These are phyloP conservation scores for Labia minor DNA, from an alignment of 2,888 invertebrate species.

Conservation along the genomic window DNA sequence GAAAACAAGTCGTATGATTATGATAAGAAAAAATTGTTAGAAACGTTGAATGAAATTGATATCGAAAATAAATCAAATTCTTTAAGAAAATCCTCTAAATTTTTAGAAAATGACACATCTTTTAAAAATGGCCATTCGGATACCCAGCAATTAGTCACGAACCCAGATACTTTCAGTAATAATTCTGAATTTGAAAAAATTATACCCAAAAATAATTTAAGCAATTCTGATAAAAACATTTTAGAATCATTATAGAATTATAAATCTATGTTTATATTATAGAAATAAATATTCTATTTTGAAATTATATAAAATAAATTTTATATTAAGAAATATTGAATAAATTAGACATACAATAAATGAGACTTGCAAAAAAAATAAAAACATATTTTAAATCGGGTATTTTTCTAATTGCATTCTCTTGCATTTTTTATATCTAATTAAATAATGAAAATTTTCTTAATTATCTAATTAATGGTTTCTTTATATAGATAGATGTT, in stretches of 20 bases:
- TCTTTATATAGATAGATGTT: no score
- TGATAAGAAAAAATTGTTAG: conserved; percentile 48
- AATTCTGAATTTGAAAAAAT: neutral
- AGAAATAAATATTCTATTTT: neutral
- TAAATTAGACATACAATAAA: no score
- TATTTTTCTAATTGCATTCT: no score
- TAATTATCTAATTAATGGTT: no score
- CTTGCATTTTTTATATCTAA: no score
- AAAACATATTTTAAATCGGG: no score
- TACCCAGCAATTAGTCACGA: neutral
- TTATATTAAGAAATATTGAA: neutral
- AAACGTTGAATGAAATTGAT: conserved; percentile 53
- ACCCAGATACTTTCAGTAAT: neutral
- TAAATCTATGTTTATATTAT: neutral
- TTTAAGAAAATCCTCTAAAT: neutral
- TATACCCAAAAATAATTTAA: neutral
- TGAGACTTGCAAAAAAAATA: no score
- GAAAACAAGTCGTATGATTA: conserved; percentile 28
- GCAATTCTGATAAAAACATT: neutral
- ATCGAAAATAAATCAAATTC: neutral
- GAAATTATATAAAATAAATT: neutral
- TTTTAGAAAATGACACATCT: neutral
- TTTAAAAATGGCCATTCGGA: neutral
- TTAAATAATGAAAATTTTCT: no score
- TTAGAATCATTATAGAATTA: conserved; percentile 1